Evolutionary conservation across 2,888 invertebrate species (phyloP).

Genomic region (Scrobipalpa costella): DNA sequence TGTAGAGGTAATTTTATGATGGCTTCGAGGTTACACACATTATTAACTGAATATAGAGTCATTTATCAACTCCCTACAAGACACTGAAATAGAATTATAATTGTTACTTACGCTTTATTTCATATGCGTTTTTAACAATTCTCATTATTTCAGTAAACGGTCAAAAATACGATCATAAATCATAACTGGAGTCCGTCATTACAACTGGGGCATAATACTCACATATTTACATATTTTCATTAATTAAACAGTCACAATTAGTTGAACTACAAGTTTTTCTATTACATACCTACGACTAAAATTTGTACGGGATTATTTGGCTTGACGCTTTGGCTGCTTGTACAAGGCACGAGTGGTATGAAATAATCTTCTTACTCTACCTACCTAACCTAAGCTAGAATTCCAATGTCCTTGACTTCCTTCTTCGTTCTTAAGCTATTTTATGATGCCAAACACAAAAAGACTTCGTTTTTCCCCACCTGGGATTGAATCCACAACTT

Average conservation of each 20-base stretch:
- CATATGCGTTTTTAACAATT: constrained; percentile 51
- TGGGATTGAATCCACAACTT: too few relatives aligned
- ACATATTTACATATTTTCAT: constrained; percentile 70
- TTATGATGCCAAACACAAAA: too few relatives aligned
- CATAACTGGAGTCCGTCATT: constrained; percentile 57
- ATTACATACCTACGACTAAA: constrained; percentile 1
- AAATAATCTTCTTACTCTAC: too few relatives aligned
- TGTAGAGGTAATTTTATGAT: constrained; percentile 2
- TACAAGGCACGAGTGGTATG: too few relatives aligned
- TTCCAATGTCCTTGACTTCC: too few relatives aligned
- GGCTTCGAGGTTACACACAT: constrained; percentile 15
- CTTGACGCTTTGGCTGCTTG: constrained; percentile 8
- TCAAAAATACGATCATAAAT: constrained; percentile 66
- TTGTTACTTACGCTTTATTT: constrained; percentile 40
- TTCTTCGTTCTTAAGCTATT: too few relatives aligned
- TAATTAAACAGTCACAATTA: constrained; percentile 42
- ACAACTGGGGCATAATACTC: constrained; percentile 48
- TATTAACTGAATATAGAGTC: constrained; percentile 22
- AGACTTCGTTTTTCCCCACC: too few relatives aligned
- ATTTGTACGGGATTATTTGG: constrained; percentile 16
- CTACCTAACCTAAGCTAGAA: too few relatives aligned
- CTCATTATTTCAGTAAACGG: constrained; percentile 67
- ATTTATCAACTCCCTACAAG: constrained; percentile 29
- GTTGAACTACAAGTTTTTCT: constrained; percentile 14
- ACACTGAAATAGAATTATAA: constrained; percentile 39